These are phyloP conservation scores for Rhingia rostrata DNA, from an alignment of 2,888 invertebrate species.

Conservation along the genomic window DNA sequence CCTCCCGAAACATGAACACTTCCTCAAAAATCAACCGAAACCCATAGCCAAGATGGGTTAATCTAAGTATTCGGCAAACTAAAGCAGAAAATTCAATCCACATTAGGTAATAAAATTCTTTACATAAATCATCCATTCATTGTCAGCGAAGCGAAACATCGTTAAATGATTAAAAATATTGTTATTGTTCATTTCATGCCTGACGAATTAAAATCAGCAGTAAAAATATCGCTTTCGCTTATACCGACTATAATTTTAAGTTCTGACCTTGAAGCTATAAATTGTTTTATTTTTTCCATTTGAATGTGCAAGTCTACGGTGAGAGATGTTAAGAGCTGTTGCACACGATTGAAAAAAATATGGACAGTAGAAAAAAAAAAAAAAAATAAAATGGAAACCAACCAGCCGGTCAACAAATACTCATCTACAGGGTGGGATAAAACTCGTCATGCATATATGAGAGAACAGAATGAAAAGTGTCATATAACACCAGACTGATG, in stretches of 20 bases:
- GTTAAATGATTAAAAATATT: slow-evolving; percentile 31
- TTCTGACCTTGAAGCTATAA: slow-evolving; percentile 59
- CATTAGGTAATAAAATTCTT: slow-evolving; percentile 27
- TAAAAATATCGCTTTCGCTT: slow-evolving; percentile 73
- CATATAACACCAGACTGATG: slow-evolving; percentile 51
- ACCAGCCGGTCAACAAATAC: slow-evolving; percentile 15
- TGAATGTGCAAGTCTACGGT: neutral
- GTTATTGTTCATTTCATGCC: slow-evolving; percentile 13
- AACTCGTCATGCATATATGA: slow-evolving; percentile 43
- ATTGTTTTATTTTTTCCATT: slow-evolving; percentile 39
- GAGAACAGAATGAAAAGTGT: slow-evolving; percentile 37
- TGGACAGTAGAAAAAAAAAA: slow-evolving; percentile 42
- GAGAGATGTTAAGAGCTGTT: neutral
- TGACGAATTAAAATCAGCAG: slow-evolving; percentile 51
- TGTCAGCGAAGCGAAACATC: slow-evolving; percentile 48
- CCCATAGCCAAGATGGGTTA: neutral
- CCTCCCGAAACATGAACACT: too few relatives aligned
- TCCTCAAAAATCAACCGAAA: neutral
- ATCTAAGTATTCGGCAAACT: neutral
- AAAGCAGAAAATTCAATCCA: neutral
- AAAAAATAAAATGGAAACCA: slow-evolving; percentile 40
- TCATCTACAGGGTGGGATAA: slow-evolving; percentile 20
- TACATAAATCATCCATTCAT: slow-evolving; percentile 34
- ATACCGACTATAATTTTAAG: slow-evolving; percentile 44
- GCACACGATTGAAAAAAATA: slow-evolving; percentile 42